Base-by-base conservation (phyloP, 2,888 invertebrate genomes). In the Ichneumoninae sp. region DNA sequence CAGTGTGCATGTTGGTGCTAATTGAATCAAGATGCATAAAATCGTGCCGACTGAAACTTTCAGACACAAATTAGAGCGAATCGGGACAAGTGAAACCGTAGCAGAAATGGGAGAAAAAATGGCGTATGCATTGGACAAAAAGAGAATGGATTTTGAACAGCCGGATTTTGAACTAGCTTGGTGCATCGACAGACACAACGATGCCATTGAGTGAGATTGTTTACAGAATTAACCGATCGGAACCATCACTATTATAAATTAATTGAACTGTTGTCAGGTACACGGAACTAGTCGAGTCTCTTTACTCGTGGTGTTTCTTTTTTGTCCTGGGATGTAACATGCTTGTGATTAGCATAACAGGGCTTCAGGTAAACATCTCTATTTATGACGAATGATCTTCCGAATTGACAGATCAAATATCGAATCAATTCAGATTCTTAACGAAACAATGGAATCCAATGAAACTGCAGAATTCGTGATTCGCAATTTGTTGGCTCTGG, bases 321-420 rank as follows among this genome's bases (percentile, higher is more conserved):
- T 13, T 78, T 60, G 57, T 60, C 19, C 47, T 50, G 8, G 60
- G 78, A 10, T 10, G 8, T 13, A 70, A 60, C 78, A 78, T 70
- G 60, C 13, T 78, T 3, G 60, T 57, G n/a, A 60, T 78, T 13
- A 78, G 70, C 60, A 60, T 78, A 7, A 69, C 78, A 6, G 78
- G 60, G 6, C 33, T 54, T 50, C 70, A 78, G 69, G 78, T 77
- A 26, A 40, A 30, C 6, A 6, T 22, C 22, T 8, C 5, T 6
- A 54, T n/a, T 54, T 22, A 65, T 8, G 5, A 54, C 33, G 19
- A 26, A 4, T 4, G 30, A 69, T 8, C 19, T 5, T 54, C 10
- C 7, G 19, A 54, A 54, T 8, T 54, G 7, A 54, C 54, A 7
- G 54, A 19, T 54, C 19, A 19, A 7, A 68, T 26, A 26, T 8